A percentile compares a stretch with the other conserved stretches of the same genome.
phyloP scores from a whole-genome alignment of 2,888 invertebrate genomes.

The Calephelis perditalis region DNA sequence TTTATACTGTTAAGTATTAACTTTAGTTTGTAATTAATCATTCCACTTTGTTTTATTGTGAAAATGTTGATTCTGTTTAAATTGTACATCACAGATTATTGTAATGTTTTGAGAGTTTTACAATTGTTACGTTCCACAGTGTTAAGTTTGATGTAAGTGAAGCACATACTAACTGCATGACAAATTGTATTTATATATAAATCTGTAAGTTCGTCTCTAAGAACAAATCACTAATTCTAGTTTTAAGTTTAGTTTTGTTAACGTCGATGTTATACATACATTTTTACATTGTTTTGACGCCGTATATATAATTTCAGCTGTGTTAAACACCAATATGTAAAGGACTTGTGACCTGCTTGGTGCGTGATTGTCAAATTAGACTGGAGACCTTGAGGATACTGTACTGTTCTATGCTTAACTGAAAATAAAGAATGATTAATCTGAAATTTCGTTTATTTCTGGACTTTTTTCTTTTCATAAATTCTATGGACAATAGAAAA shows the following conservation, averaged over 20 bases:
- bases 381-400: slow-evolving; percentile 66
- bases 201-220: slow-evolving; percentile 9
- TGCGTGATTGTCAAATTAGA: slow-evolving; percentile 60
- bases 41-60: slow-evolving; percentile 53
- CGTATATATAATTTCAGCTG: slow-evolving; percentile 37
- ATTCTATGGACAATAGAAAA: too few relatives aligned
- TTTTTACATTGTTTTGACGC: slow-evolving; percentile 38
- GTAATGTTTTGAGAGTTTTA: slow-evolving; percentile 17
- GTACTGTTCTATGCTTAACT: slow-evolving; percentile 77
- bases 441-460: slow-evolving; percentile 32
- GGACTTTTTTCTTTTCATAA: slow-evolving; percentile 29
- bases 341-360: slow-evolving; percentile 47
- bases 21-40: slow-evolving; percentile 57
- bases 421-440: slow-evolving; percentile 75
- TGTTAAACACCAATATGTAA: slow-evolving; percentile 36
- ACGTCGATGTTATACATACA: slow-evolving; percentile 33
- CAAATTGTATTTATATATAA: slow-evolving; percentile 42
- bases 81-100: slow-evolving; percentile 41
- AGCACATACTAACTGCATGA: slow-evolving; percentile 65
- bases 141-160: slow-evolving; percentile 27
- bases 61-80: slow-evolving; percentile 29
- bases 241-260: slow-evolving; percentile 24
- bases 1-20: slow-evolving; percentile 56
- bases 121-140: slow-evolving; percentile 19
- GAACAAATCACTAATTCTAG: slow-evolving; percentile 13